Evolutionary conservation across 2,888 invertebrate genomes (phyloP).

Genomic region (Clanis bilineata): DNA sequence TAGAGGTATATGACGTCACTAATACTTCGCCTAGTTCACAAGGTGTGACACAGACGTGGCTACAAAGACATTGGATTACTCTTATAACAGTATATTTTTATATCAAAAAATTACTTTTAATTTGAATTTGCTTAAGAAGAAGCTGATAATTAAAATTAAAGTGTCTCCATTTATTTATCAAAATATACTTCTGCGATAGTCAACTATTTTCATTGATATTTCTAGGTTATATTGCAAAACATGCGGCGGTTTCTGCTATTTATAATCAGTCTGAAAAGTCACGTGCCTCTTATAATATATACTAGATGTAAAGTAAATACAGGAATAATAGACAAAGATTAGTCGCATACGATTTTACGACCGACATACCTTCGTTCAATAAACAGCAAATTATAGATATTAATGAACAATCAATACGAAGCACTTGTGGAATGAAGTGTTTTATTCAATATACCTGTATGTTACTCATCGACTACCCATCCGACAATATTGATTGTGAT

Average conservation of each 20-base stretch:
- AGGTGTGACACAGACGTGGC: slow-evolving; percentile 32
- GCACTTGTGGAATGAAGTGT: slow-evolving; percentile 1
- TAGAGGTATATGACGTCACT: slow-evolving; percentile 22
- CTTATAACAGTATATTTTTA: too few species aligned
- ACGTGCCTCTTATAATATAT: too few species aligned
- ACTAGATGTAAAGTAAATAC: too few species aligned
- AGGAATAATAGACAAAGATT: neutral
- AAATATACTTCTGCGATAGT: too few species aligned
- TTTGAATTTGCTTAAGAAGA: too few species aligned
- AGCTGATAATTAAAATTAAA: too few species aligned
- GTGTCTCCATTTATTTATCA: too few species aligned
- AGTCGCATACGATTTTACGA: neutral
- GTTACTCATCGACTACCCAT: slow-evolving; percentile 14
- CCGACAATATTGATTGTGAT: neutral
- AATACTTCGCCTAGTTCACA: slow-evolving; percentile 23
- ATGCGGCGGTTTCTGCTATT: too few species aligned
- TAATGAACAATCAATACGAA: slow-evolving; percentile 1
- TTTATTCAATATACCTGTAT: slow-evolving; percentile 4
- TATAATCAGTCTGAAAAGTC: too few species aligned
- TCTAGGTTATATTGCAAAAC: too few species aligned
- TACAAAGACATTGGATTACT: slow-evolving; percentile 20
- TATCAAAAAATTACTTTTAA: too few species aligned
- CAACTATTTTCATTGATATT: too few species aligned
- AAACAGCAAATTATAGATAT: neutral
- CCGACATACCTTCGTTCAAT: neutral